Percentiles rank a stretch among this genome's conserved stretches.
These are phyloP conservation scores for Myotis yumanensis DNA, from an alignment of 2,113 vertebrate genomes.

Conservation along the genomic window DNA sequence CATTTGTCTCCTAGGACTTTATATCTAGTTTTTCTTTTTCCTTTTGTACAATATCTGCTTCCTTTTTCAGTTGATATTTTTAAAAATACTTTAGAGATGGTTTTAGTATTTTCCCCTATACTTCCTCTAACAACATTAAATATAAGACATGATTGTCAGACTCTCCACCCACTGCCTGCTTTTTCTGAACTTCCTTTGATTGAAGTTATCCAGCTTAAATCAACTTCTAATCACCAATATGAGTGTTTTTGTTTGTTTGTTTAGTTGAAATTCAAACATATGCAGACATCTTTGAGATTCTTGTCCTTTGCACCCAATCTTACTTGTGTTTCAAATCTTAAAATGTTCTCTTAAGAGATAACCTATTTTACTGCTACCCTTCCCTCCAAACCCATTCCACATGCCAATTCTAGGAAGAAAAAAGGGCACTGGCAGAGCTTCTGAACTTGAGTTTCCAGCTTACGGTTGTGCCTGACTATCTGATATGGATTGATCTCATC, in stretches of 20 bases:
- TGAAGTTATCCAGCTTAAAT: slow-evolving; percentile 35
- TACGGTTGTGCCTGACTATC: not conserved
- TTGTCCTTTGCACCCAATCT: not conserved
- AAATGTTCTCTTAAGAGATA: slow-evolving; percentile 14
- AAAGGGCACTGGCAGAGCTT: not conserved
- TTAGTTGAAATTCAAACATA: slow-evolving; percentile 13
- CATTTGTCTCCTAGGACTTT: not conserved
- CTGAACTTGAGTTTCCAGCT: not conserved
- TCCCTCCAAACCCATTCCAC: not conserved
- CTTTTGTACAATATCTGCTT: slow-evolving; percentile 8
- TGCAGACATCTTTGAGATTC: not conserved
- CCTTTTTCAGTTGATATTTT: slow-evolving; percentile 43
- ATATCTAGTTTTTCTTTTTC: not conserved
- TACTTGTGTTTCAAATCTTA: not conserved
- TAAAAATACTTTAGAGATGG: slow-evolving; percentile 42
- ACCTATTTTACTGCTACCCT: not conserved
- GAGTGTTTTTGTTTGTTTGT: not conserved
- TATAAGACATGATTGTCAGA: slow-evolving; percentile 38
- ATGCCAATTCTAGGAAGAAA: not conserved
- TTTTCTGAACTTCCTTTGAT: slow-evolving; percentile 49
- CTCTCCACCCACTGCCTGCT: slow-evolving; percentile 55
- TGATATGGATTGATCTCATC: not conserved
- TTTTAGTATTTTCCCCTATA: slow-evolving; percentile 51
- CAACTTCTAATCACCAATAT: not conserved
- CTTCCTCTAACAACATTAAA: slow-evolving; percentile 46